These are phyloP conservation scores for Sylvia atricapilla DNA, from an alignment of 2,113 vertebrate species.

Conservation along the genomic window DNA sequence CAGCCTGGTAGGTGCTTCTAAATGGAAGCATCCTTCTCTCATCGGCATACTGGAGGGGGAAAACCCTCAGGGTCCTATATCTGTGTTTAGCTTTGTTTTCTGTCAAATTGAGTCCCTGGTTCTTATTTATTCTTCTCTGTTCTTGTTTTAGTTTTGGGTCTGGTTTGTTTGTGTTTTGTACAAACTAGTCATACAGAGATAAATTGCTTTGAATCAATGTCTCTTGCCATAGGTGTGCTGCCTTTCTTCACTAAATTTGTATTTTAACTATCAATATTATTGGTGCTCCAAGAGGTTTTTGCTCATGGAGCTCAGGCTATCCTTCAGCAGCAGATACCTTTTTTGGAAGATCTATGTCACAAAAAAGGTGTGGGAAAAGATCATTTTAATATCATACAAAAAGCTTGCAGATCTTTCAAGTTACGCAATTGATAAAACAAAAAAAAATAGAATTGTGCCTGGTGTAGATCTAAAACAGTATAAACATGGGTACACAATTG, in stretches of 20 bases:
- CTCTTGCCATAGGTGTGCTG: background rate
- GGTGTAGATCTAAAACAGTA: background rate
- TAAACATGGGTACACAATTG: background rate
- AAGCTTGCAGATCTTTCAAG: background rate
- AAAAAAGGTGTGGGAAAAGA: background rate
- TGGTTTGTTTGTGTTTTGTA: background rate
- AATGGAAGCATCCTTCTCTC: background rate
- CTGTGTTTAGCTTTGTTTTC: background rate
- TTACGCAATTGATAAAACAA: background rate
- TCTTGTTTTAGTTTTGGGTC: background rate
- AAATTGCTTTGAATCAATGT: background rate
- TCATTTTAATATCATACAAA: background rate
- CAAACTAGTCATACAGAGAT: background rate
- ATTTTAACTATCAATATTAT: background rate
- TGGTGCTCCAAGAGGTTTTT: background rate
- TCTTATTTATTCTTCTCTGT: background rate
- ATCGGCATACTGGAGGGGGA: accelerated
- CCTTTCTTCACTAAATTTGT: background rate
- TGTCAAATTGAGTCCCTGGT: background rate
- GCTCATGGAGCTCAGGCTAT: background rate
- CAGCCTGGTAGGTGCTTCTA: background rate
- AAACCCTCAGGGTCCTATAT: background rate
- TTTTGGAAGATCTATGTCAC: background rate
- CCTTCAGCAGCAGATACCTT: background rate
- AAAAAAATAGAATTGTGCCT: background rate